Base-by-base conservation (phyloP, 2,797 vertebrate species). In the Sparidentex hasta region DNA sequence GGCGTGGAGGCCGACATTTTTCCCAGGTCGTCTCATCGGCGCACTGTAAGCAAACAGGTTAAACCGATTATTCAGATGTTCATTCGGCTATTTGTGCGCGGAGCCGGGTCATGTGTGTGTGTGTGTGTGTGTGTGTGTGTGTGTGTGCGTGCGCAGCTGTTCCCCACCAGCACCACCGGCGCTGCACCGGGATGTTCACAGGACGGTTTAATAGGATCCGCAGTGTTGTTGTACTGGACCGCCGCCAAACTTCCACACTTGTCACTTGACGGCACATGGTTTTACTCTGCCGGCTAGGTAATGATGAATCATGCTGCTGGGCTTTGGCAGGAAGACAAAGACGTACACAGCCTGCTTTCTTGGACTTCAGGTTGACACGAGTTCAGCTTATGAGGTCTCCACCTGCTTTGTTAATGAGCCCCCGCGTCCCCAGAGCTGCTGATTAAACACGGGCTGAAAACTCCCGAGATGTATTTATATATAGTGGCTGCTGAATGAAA, bases 181-280 rank as follows among this genome's bases (percentile, higher is more conserved):
- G 21, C 71, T 76, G 65, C 50, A 63, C 82, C 58, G 67, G 27
- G 2, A 44, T 57, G 80, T 88, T 86, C 83, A 79, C 71, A 65
- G 78, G 74, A 85, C 83, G 75, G 65, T 89, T 91, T 90, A 90
- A 92, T 88, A 78, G 86, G 88, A 91, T 91, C 81, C 84, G 77
- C 85, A 68, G 83, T 74, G 85, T 83, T 78, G 79, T 70, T 78
- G 79, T 68, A 55, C 82, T 93, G 90, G 91, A 90, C 69, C 11
- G 65, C 61, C 59, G 93, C 93, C 93, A 94, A 74, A 81, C 80
- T 63, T 82, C 62, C 74, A 73, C 85, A 75, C 82, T 84, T 86
- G 86, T 89, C 91, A 83, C 85, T 81, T 85, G 85, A 83, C 76
- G 72, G 80, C 76, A 78, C 78, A 82, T 71, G 73, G 79, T 83